A percentile compares a stretch with the other conserved stretches of the same genome.
Conservation (phyloP, 2,888 invertebrate genomes). For the Lasioglossum calceatum region DNA sequence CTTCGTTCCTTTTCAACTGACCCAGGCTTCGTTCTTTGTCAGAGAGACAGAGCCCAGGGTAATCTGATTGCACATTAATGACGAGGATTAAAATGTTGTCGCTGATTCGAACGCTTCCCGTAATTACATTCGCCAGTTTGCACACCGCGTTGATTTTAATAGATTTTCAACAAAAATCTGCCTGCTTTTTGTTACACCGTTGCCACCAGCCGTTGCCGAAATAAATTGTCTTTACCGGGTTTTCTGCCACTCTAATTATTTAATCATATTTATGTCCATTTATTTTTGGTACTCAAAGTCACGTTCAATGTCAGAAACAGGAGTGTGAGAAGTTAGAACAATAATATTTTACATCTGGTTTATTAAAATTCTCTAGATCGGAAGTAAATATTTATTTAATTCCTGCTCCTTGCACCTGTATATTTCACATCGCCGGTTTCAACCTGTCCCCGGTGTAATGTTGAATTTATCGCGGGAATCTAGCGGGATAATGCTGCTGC, state of each 20-base stretch:
- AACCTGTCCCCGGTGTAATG: slow-evolving; percentile 5
- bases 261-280: too few relatives aligned
- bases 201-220: too few relatives aligned
- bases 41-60: not conserved
- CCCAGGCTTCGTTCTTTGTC: not conserved
- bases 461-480: slow-evolving; percentile 17
- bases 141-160: not conserved
- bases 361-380: not conserved
- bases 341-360: too few relatives aligned
- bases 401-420: not conserved
- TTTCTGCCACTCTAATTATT: too few relatives aligned
- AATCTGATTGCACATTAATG: not conserved
- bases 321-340: too few relatives aligned
- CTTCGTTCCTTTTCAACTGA: slow-evolving; percentile 25
- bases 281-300: too few relatives aligned
- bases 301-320: too few relatives aligned
- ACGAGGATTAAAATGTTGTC: not conserved
- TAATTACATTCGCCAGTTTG: not conserved
- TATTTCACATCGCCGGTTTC: not conserved
- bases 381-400: not conserved
- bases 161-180: not conserved
- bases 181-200: not conserved
- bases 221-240: too few relatives aligned
- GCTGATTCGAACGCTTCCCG: not conserved
- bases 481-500: slow-evolving; percentile 6